Evolutionary conservation across 2,797 vertebrate genomes (phyloP).

Genomic region (Pachyuromys duprasi): DNA sequence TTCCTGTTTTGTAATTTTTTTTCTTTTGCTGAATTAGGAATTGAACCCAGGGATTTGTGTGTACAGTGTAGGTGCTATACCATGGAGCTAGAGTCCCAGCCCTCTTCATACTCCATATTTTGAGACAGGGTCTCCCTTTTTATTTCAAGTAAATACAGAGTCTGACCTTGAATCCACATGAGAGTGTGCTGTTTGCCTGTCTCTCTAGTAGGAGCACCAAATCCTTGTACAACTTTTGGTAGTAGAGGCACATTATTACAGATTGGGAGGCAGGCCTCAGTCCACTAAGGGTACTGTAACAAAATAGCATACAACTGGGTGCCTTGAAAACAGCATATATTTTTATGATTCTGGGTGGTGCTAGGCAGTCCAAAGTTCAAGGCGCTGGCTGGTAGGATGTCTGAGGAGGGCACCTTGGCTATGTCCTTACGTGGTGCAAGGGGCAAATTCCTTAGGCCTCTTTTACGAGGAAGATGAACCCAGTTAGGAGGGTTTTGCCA

Average conservation of each 20-base stretch:
- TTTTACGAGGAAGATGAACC: not conserved
- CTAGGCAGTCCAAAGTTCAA: not conserved
- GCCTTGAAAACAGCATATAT: not conserved
- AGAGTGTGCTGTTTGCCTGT: not conserved
- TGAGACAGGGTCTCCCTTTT: not conserved
- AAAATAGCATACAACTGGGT: not conserved
- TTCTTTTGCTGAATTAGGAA: not conserved
- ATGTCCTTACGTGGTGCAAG: not conserved
- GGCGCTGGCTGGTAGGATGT: not conserved
- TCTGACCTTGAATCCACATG: not conserved
- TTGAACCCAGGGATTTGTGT: not conserved
- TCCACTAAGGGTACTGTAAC: not conserved
- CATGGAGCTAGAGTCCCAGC: not conserved
- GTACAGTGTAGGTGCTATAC: too few species aligned
- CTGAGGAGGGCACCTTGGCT: not conserved
- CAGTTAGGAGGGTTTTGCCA: not conserved
- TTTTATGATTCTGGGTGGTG: not conserved
- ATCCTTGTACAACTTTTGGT: conserved; percentile 8
- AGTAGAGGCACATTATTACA: conserved; percentile 1
- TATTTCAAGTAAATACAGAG: not conserved
- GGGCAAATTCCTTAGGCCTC: not conserved
- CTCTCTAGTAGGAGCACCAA: not conserved
- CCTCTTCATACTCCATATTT: not conserved
- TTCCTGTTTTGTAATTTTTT: not conserved
- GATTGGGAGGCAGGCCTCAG: not conserved